These are phyloP conservation scores for Daboia siamensis DNA, from an alignment of 2,113 vertebrate genomes.

Conservation along the genomic window DNA sequence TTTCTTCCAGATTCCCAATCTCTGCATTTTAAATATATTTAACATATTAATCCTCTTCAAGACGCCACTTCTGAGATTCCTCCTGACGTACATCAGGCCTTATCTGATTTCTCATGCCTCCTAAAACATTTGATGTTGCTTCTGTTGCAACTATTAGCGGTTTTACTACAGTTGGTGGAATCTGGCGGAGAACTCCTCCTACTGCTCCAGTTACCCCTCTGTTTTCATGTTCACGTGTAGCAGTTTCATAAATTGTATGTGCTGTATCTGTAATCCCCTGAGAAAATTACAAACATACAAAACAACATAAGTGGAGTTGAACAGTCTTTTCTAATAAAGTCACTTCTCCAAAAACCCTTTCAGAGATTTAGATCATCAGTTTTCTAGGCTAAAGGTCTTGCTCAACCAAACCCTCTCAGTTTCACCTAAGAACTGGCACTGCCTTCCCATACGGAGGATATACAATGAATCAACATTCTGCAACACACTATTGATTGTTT, in stretches of 20 bases:
- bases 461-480: background rate
- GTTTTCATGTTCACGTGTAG: conserved; percentile 94
- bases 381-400: background rate
- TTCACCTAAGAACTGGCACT: background rate
- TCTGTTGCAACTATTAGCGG: conserved; percentile 95
- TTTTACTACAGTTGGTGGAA: conserved; percentile 92
- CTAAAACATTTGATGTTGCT: conserved; percentile 93
- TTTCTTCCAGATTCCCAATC: background rate
- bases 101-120: conserved; percentile 98
- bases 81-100: conserved; percentile 94
- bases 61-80: conserved; percentile 97
- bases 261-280: conserved; percentile 95
- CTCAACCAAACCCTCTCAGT: background rate
- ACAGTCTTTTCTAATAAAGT: background rate
- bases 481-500: background rate
- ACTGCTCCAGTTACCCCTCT: conserved; percentile 94
- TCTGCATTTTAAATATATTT: background rate
- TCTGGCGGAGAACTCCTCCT: conserved; percentile 93
- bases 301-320: background rate
- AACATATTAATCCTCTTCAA: conserved; percentile 76
- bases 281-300: conserved; percentile 14
- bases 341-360: background rate
- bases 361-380: background rate
- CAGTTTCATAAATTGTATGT: conserved; percentile 93
- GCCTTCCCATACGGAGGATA: background rate